Evolutionary conservation across 2,113 vertebrate species (phyloP), one percentile per base, ranked within the genome.

Genomic region (Hucho hucho): DNA sequence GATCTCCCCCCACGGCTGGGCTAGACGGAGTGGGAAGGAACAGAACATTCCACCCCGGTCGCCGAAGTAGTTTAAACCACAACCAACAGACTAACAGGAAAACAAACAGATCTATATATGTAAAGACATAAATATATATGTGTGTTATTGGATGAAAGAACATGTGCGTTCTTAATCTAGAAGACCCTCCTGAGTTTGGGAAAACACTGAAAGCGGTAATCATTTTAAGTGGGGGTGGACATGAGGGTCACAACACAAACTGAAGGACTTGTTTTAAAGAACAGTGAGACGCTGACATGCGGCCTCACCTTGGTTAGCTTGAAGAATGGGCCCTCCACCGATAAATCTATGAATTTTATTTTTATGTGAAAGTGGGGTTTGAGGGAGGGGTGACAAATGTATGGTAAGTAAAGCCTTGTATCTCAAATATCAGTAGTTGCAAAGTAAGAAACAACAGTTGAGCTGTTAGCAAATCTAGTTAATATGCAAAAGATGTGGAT

Each of bases 41-140:
- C 97, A 99, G 88, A 95, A 93, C 4, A 94, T 97, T 92, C 97
- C 96, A 65, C 97, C 97, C 65, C 89, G 91, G 72, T 96, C 95
- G 91, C 95, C 96, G 94, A 97, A 98, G 94, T 98, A 96, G 93
- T 83, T 73, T 79, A 66, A 79, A 71, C 72, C 81, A 43, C 63
- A 29, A 64, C 74, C 32, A 26, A 78, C 77, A 29, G 81, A 84
- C 77, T 77, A 22, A 68, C 79, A 74, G 53, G 32, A 18, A n/a
- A 20, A 74, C 25, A 67, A 18, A 68, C n/a, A 43, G 88, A 75
- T 79, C 82, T 89, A 77, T 79, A 75, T 81, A 80, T 72, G 68
- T 89, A 84, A 75, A 87, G 84, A 84, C 43, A 81, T 46, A 89
- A 79, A 69, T 70, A 75, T 70, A 87, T 79, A 79, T 85, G 78